These are phyloP conservation scores for Synodontis membranacea DNA, from an alignment of 2,113 vertebrate genomes.

Conservation along the genomic window DNA sequence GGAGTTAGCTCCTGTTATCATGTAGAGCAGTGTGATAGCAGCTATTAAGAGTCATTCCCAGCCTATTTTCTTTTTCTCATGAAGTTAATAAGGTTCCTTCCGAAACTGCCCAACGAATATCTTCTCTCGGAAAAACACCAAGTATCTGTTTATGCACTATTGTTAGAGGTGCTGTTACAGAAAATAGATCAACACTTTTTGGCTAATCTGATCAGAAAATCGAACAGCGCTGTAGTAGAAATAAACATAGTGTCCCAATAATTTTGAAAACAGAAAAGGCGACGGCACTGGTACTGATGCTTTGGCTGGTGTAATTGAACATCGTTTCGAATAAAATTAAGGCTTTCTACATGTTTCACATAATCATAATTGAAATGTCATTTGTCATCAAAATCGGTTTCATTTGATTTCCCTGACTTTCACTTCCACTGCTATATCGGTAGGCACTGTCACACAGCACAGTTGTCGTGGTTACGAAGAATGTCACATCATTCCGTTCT, in stretches of 20 bases:
- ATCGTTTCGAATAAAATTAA: background rate
- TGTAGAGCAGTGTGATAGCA: too few species aligned
- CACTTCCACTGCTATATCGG: background rate
- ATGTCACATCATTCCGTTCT: background rate
- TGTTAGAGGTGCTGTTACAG: background rate
- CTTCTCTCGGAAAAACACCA: background rate
- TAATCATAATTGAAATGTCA: background rate
- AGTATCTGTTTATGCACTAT: background rate
- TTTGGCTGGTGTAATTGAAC: background rate
- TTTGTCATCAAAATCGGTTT: too few species aligned
- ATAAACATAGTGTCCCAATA: background rate
- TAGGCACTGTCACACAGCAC: background rate
- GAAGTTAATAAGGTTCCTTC: background rate
- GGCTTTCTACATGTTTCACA: background rate
- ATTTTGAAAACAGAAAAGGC: background rate
- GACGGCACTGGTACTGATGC: background rate
- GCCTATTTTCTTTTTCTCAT: background rate
- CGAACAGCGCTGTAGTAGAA: background rate
- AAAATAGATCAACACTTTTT: background rate
- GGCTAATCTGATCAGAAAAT: background rate
- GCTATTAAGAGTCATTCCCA: background rate
- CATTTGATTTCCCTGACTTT: background rate
- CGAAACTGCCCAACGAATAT: background rate
- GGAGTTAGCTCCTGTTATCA: too few species aligned
- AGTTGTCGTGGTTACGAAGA: background rate